phyloP scores from a whole-genome alignment of 2,797 vertebrate genomes.

The Poliocrania exsul region DNA sequence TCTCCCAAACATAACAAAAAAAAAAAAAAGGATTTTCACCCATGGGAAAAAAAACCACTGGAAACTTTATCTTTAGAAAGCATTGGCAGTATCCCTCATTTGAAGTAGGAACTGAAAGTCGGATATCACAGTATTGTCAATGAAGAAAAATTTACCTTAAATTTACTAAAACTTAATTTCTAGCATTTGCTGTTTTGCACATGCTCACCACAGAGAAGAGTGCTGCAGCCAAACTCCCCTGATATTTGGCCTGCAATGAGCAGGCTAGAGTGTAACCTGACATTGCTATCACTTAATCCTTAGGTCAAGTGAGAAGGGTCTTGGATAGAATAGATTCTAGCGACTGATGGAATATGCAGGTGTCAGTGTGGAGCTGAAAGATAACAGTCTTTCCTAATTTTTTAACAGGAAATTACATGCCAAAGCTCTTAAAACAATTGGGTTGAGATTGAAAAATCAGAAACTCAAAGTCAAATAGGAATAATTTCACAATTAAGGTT shows the following conservation, averaged over 20 bases:
- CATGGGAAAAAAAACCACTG: neutral
- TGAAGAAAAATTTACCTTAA: neutral
- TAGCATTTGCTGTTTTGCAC: neutral
- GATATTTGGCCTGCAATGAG: neutral
- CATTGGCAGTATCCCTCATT: neutral
- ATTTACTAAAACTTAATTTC: neutral
- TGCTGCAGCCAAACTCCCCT: neutral
- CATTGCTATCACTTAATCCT: neutral
- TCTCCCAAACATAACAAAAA: neutral
- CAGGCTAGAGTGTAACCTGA: neutral
- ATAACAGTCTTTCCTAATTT: neutral
- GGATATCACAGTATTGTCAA: neutral
- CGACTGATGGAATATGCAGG: neutral
- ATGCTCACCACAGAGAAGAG: neutral
- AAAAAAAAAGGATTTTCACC: neutral
- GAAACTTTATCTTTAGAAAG: neutral
- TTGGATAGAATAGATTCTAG: neutral
- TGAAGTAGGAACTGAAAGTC: neutral
- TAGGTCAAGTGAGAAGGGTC: neutral
- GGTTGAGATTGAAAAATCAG: neutral
- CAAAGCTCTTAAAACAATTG: neutral
- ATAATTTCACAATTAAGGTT: conserved; percentile 2
- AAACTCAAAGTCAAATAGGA: neutral
- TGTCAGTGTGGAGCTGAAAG: neutral
- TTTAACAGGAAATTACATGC: neutral